Conservation (phyloP, 1,140 invertebrate genomes). For the Lepidurus apus region DNA sequence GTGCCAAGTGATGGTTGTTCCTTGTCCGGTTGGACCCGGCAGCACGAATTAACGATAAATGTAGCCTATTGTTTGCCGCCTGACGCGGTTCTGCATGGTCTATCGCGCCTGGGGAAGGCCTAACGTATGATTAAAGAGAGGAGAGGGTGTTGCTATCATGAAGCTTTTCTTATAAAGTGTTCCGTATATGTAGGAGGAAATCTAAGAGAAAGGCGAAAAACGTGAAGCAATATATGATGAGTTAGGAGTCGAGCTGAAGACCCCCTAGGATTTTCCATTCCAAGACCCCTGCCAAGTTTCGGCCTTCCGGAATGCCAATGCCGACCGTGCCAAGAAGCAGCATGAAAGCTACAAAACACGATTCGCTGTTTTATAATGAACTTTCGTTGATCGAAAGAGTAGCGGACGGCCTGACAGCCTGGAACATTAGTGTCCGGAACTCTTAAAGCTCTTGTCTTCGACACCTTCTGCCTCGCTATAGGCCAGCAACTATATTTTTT, state of each 20-base stretch:
- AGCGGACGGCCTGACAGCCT: conserved; percentile 1
- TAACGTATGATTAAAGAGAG: conserved; percentile 7
- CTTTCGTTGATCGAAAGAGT: neutral
- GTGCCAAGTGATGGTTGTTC: conserved; percentile 10
- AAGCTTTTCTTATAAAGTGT: conserved; percentile 5
- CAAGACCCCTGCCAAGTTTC: conserved; percentile 20
- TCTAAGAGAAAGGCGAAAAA: neutral
- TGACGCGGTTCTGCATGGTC: neutral
- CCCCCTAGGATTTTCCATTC: conserved; percentile 21
- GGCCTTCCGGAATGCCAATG: conserved; percentile 20
- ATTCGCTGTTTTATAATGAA: conserved; percentile 1
- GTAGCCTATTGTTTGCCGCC: conserved; percentile 13
- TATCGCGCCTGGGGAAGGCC: neutral
- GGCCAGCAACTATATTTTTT: too few species aligned
- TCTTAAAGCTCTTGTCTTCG: conserved; percentile 2
- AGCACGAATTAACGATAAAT: neutral
- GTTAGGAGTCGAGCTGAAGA: conserved; percentile 16
- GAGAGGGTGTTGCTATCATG: conserved; percentile 11
- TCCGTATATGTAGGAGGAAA: neutral
- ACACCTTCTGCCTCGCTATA: neutral
- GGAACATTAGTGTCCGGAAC: neutral
- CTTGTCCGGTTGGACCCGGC: neutral
- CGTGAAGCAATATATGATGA: neutral
- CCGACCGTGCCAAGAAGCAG: conserved; percentile 20
- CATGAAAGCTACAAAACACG: conserved; percentile 6